Conservation (phyloP, 2,888 invertebrate species). For the Xanthorhoe spadicearia region DNA sequence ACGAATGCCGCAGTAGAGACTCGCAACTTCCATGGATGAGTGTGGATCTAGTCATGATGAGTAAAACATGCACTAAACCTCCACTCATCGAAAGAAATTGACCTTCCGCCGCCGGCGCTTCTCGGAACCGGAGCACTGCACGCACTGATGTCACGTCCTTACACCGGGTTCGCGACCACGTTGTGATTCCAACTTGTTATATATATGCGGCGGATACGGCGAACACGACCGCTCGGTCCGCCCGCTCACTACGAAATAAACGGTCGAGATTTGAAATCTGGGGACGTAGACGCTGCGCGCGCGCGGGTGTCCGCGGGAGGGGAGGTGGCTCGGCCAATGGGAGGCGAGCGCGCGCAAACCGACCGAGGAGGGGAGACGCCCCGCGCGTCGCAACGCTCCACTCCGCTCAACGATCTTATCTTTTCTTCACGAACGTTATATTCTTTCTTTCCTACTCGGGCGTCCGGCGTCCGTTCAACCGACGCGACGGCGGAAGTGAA, state of each 20-base stretch:
- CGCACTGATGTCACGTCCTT: constrained; percentile 80
- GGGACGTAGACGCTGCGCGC: constrained; percentile 80
- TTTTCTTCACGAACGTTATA: constrained; percentile 79
- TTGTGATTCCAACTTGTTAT: constrained; percentile 62
- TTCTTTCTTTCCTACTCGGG: constrained; percentile 78
- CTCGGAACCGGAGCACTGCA: constrained; percentile 70
- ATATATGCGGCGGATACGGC: constrained; percentile 55
- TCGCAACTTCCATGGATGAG: constrained; percentile 89
- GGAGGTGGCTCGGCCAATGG: constrained; percentile 62
- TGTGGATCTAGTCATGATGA: constrained; percentile 92
- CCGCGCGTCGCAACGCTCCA: constrained; percentile 49
- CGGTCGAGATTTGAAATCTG: constrained; percentile 85
- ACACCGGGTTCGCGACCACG: constrained; percentile 78
- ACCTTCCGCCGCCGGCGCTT: constrained; percentile 63
- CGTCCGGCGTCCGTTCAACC: constrained; percentile 79
- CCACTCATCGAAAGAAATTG: constrained; percentile 89
- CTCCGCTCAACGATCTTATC: constrained; percentile 68
- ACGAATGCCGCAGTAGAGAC: constrained; percentile 70
- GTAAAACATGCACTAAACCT: constrained; percentile 89
- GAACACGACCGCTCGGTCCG: constrained; percentile 67
- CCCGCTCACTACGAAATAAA: constrained; percentile 81
- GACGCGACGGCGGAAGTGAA: constrained; percentile 77
- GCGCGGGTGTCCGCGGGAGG: constrained; percentile 64
- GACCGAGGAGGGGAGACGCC: constrained; percentile 67
- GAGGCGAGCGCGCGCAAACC: constrained; percentile 68